Percentiles rank a stretch among this genome's conserved stretches.
Evolutionary conservation across 2,113 vertebrate genomes (phyloP).

Genomic region (Halcyon senegalensis): DNA sequence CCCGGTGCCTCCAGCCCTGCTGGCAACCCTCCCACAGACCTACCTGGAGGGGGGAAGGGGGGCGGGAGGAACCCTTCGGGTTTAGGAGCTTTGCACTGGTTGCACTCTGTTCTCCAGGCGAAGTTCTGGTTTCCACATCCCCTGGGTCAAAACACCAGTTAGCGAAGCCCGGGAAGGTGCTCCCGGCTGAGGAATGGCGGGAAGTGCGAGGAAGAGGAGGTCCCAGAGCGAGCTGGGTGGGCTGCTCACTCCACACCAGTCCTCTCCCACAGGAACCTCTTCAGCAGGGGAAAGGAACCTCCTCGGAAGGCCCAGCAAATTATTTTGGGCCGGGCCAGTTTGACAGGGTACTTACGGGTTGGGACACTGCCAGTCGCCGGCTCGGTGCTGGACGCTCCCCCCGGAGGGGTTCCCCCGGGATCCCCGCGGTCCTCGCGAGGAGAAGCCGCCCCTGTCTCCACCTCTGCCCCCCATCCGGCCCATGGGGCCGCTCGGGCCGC

Average conservation of each 20-base stretch:
- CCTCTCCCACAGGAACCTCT: neutral
- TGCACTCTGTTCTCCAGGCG: constrained; percentile 97
- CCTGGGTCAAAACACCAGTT: constrained; percentile 65
- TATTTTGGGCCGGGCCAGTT: neutral
- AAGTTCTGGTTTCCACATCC: constrained; percentile 98
- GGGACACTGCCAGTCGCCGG: constrained; percentile 97
- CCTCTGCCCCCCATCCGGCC: constrained; percentile 91
- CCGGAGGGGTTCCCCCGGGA: constrained; percentile 87
- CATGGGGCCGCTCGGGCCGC: constrained; percentile 86
- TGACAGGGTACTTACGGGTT: constrained; percentile 85
- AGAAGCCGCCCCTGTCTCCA: constrained; percentile 86
- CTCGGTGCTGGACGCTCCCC: constrained; percentile 94
- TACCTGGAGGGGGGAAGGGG: constrained; percentile 91
- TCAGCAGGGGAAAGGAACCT: neutral
- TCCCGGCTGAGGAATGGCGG: neutral
- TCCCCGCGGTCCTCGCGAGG: constrained; percentile 87
- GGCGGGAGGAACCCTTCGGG: constrained; percentile 92
- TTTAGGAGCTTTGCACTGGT: constrained; percentile 98
- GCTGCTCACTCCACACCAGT: neutral
- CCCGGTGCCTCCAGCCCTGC: neutral
- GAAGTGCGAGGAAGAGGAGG: neutral
- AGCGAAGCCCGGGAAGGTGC: neutral
- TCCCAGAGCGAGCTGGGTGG: neutral
- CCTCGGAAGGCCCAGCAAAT: fast-evolving
- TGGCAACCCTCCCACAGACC: fast-evolving